phyloP scores from a whole-genome alignment of 1,140 invertebrate genomes.

The Drosophila baimaii region DNA sequence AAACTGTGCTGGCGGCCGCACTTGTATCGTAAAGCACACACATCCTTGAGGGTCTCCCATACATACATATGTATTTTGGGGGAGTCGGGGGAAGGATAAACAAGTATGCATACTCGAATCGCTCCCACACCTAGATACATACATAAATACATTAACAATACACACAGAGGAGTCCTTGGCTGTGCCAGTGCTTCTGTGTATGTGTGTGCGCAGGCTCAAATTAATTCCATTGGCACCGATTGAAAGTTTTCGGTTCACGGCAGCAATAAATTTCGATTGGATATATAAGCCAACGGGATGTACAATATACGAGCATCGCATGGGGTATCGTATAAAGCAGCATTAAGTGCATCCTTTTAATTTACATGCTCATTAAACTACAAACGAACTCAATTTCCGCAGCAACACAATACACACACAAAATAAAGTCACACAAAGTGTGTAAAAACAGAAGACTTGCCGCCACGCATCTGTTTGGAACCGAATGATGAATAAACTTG shows the following conservation, averaged over 20 bases:
- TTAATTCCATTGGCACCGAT: constrained; percentile 82
- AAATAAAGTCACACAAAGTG: constrained; percentile 45
- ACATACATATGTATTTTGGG: constrained; percentile 3
- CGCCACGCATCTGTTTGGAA: constrained; percentile 40
- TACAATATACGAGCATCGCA: constrained; percentile 10
- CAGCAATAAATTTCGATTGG: constrained; percentile 77
- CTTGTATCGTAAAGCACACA: constrained; percentile 26
- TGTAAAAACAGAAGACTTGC: constrained; percentile 37
- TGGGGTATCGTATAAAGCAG: constrained; percentile 34
- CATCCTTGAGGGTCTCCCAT: constrained; percentile 8
- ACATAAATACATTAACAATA: constrained; percentile 68
- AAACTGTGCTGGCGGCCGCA: not conserved
- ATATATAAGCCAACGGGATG: constrained; percentile 36
- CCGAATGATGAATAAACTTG: constrained; percentile 65
- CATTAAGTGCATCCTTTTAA: constrained; percentile 76
- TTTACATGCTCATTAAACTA: constrained; percentile 82
- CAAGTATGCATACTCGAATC: constrained; percentile 53
- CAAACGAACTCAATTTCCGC: constrained; percentile 61
- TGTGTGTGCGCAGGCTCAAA: constrained; percentile 61
- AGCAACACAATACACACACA: constrained; percentile 40
- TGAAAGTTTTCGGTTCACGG: constrained; percentile 78
- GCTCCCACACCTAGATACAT: constrained; percentile 55
- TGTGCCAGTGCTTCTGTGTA: not conserved
- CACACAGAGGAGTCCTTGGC: constrained; percentile 38
- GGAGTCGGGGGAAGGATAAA: not conserved